Base-by-base conservation (phyloP, 1,140 invertebrate species). In the Solen grandis region DNA sequence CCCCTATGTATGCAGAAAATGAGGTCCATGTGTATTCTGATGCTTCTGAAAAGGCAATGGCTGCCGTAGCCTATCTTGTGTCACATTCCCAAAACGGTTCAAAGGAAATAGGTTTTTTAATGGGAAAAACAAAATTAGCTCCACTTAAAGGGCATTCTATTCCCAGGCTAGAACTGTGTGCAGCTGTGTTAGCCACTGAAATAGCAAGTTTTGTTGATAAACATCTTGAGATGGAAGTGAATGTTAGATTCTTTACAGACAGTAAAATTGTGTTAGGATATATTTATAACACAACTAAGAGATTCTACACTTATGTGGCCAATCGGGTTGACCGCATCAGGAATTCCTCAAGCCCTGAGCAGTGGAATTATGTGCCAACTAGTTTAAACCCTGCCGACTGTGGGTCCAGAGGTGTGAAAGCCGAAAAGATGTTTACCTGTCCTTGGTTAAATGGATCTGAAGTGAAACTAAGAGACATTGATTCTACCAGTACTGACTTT, bases 121-220 rank as follows among this genome's bases (percentile, higher is more conserved):
- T 80, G 10, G 77, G 77, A 13, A 87, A 85, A 38, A 66, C 80
- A 4, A 63, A 82, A n/a, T 22, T 86, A 22, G 68, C 86, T 2
- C 85, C 85, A 0, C 22, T 62, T 5, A 50, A 65, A 4, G 65
- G 52, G n/a, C 46, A 86, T 22, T 70, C 55, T 10, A 79, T 85
- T 25, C 86, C 80, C 16, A 33, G 66, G 22, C 31, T 83, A 38
- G 62, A 65, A 35, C 29, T 65, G 14, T 65, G 31, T 65, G 62
- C 62, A 65, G 62, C 62, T 33, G 62, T 65, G 13, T 22, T 65
- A 13, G 62, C 22, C 22, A 65, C 31, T 14, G 31, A 65, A 5
- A 14, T 65, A 13, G 55, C 55, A 13, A 19, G 14, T 10, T 59
- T 59, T 59, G 55, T 59, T 16, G 14, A 14, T 14, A 10, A 65